phyloP scores from a whole-genome alignment of 2,113 vertebrate species.

The Poecile atricapillus region DNA sequence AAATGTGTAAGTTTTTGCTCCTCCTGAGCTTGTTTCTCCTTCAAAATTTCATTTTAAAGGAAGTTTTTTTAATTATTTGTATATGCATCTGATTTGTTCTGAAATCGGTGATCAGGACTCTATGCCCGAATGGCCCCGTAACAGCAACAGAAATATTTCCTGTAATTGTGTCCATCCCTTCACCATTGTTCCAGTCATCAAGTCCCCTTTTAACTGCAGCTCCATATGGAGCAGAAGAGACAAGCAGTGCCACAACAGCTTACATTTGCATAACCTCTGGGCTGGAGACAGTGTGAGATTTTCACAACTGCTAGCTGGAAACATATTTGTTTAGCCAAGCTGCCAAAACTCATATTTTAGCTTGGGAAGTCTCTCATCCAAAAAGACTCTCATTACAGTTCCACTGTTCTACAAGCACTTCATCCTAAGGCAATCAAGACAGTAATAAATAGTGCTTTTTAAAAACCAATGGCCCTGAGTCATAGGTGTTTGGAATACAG shows the following conservation, averaged over 20 bases:
- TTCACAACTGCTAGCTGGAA: background rate
- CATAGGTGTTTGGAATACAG: background rate
- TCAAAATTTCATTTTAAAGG: background rate
- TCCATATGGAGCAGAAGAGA: background rate
- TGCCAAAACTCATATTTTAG: background rate
- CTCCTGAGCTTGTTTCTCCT: background rate
- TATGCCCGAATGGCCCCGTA: background rate
- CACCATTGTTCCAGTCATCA: background rate
- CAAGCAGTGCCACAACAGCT: background rate
- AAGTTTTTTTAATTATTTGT: background rate
- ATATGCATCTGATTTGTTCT: background rate
- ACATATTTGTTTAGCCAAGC: background rate
- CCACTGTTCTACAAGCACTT: background rate
- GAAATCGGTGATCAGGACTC: background rate
- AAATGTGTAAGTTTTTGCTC: background rate
- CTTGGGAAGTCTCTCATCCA: background rate
- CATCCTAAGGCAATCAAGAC: background rate
- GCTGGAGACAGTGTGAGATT: background rate
- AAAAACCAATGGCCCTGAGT: background rate
- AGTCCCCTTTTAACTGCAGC: background rate
- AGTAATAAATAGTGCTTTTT: background rate
- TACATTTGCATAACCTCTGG: background rate
- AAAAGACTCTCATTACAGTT: background rate
- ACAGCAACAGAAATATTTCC: background rate
- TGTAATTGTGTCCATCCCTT: background rate